Conservation (phyloP, 2,888 invertebrate genomes). For the Thymelicus lineola region DNA sequence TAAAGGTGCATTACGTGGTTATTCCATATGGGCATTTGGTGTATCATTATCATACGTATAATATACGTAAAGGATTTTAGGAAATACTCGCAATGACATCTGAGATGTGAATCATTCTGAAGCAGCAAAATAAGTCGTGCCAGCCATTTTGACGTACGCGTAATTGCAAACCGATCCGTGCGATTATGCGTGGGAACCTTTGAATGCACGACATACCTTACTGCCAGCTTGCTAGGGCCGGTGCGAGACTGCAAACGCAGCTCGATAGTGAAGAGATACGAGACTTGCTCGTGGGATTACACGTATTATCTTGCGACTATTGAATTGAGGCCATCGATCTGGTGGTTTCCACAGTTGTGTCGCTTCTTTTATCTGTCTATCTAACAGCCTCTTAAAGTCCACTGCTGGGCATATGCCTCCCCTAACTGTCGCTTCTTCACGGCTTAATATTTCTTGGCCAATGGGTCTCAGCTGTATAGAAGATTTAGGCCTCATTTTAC, state of each 20-base stretch:
- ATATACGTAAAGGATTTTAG: too few relatives aligned
- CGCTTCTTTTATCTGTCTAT: too few relatives aligned
- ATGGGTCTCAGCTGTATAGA: too few relatives aligned
- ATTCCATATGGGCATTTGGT: too few relatives aligned
- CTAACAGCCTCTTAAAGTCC: too few relatives aligned
- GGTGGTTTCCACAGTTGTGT: neutral
- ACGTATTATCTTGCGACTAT: neutral
- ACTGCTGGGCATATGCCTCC: too few relatives aligned
- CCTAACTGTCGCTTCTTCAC: neutral
- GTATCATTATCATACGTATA: too few relatives aligned
- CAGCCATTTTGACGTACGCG: constrained; percentile 20
- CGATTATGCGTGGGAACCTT: constrained; percentile 25
- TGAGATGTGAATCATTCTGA: too few relatives aligned
- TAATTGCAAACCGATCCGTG: constrained; percentile 26
- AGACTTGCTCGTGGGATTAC: constrained; percentile 28
- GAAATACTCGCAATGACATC: too few relatives aligned
- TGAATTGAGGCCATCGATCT: too few relatives aligned
- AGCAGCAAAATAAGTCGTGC: neutral
- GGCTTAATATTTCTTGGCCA: neutral
- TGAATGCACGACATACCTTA: constrained; percentile 2
- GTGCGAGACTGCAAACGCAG: constrained; percentile 19
- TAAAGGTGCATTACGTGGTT: too few relatives aligned
- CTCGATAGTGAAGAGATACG: constrained; percentile 6
- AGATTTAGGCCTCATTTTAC: too few relatives aligned
- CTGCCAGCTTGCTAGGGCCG: neutral